Evolutionary conservation across 1,140 invertebrate species (phyloP).

Genomic region (Araneus ventricosus): DNA sequence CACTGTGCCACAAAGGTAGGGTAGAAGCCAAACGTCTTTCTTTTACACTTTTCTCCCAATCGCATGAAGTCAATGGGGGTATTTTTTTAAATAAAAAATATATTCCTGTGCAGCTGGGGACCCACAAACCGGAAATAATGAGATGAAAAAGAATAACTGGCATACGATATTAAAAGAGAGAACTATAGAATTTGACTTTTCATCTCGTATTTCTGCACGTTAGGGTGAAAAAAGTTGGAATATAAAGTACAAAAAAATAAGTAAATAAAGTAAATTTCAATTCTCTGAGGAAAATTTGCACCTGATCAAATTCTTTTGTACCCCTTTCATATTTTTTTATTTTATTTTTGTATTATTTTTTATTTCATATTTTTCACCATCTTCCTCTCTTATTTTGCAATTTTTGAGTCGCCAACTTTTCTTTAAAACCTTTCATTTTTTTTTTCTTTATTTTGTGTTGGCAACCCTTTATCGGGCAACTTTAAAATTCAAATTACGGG

Average conservation of each 20-base stretch:
- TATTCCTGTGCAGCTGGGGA: not conserved
- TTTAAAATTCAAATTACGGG: constrained; percentile 68
- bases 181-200: constrained; percentile 41
- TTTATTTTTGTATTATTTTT: not conserved
- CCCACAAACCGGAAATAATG: constrained; percentile 53
- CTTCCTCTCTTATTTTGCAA: not conserved
- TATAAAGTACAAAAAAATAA: constrained; percentile 16
- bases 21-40: not conserved
- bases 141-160: constrained; percentile 56
- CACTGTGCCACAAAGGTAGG: constrained; percentile 5
- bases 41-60: constrained; percentile 1
- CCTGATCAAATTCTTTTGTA: constrained; percentile 64
- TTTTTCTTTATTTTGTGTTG: not conserved
- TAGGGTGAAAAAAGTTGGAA: not conserved
- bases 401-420: constrained; percentile 41
- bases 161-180: constrained; percentile 51
- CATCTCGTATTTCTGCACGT: constrained; percentile 9
- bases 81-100: constrained; percentile 24
- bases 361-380: not conserved
- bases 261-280: constrained; percentile 56
- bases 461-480: constrained; percentile 18
- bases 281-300: constrained; percentile 66
- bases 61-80: constrained; percentile 29
- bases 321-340: constrained; percentile 12
- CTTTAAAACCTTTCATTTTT: not conserved